A percentile compares a stretch with the other conserved stretches of the same genome.
These are phyloP conservation scores for Balaenoptera acutorostrata DNA, from an alignment of 2,113 vertebrate genomes.

Conservation along the genomic window DNA sequence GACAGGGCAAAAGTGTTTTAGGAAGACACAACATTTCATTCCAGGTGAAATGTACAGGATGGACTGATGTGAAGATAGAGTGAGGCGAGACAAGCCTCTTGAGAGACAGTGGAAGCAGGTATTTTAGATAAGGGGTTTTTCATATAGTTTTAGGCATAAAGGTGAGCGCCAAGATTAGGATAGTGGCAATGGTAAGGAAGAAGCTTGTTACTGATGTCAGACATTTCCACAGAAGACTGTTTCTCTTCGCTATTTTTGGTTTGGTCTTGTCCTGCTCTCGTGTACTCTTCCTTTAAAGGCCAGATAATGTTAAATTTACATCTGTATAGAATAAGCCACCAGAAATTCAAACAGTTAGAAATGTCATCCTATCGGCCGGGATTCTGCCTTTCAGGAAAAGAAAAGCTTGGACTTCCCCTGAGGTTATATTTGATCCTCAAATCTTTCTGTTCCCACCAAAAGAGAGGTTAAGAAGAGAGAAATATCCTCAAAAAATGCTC, in stretches of 20 bases:
- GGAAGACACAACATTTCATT: neutral
- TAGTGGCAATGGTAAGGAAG: neutral
- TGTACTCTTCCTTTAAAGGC: constrained; percentile 50
- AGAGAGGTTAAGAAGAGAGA: neutral
- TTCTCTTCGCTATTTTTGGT: constrained; percentile 17
- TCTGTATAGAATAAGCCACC: constrained; percentile 54
- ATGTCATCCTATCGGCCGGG: constrained; percentile 45
- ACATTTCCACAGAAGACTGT: neutral
- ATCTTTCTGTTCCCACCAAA: neutral
- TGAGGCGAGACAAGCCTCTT: neutral
- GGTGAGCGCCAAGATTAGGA: neutral
- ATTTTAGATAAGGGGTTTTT: neutral
- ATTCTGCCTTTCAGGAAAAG: constrained; percentile 24
- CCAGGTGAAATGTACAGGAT: neutral
- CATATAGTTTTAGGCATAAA: neutral
- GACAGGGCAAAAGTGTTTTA: neutral
- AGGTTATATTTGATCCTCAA: constrained; percentile 41
- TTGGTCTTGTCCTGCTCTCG: constrained; percentile 14
- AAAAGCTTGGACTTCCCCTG: constrained; percentile 44
- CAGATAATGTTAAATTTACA: constrained; percentile 73
- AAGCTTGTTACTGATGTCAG: neutral
- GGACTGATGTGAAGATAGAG: neutral
- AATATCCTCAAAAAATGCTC: neutral
- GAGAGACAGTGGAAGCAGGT: neutral
- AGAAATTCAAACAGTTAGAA: constrained; percentile 58